Conservation (phyloP, 2,113 vertebrate species). For the Tetrax tetrax region DNA sequence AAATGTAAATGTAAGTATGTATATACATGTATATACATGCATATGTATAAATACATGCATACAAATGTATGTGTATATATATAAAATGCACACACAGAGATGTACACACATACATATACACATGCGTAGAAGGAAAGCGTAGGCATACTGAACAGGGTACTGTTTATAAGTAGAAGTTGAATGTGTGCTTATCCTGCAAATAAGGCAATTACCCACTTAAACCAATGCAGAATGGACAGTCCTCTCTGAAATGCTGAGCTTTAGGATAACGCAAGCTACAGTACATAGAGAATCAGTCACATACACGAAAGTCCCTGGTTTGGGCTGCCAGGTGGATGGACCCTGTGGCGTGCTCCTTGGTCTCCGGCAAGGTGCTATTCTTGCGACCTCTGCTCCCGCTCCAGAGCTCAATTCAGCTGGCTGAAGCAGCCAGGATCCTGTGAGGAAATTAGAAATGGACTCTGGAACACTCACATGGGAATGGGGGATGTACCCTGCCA, state of each 20-base stretch:
- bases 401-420: background rate
- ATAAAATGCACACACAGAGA: background rate
- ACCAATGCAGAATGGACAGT: background rate
- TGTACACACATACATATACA: background rate
- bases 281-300: accelerated
- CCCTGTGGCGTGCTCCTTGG: accelerated
- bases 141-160: background rate
- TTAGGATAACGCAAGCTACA: background rate
- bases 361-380: accelerated
- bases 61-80: background rate
- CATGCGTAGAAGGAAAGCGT: background rate
- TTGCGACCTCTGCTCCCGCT: background rate
- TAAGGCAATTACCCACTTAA: background rate
- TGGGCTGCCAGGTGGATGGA: accelerated
- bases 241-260: background rate
- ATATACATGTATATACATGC: background rate
- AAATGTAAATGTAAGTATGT: background rate
- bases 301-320: accelerated
- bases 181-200: background rate
- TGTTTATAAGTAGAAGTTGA: background rate
- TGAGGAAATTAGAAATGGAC: background rate
- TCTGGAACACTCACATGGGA: background rate
- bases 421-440: background rate
- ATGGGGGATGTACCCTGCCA: background rate
- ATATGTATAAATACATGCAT: background rate